Conservation (phyloP, 1,140 invertebrate genomes). For the Tyrophagus putrescentiae region DNA sequence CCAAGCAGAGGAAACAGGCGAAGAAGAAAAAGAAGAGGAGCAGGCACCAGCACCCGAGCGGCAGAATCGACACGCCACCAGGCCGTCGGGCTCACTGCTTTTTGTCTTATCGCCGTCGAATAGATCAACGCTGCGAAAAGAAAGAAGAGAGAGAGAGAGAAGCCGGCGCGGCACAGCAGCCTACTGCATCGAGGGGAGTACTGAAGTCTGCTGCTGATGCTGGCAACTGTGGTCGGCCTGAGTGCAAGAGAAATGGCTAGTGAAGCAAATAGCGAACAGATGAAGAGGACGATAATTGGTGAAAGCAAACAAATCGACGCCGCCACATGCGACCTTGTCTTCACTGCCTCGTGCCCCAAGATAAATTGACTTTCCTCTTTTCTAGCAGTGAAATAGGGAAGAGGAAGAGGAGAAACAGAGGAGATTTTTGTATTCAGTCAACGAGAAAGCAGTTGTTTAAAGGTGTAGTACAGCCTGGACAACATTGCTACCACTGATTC, state of each 20-base stretch:
- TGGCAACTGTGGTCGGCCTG: too few relatives aligned
- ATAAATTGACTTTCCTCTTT: constrained; percentile 10
- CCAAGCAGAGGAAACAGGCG: background rate
- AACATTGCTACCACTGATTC: too few relatives aligned
- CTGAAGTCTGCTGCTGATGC: too few relatives aligned
- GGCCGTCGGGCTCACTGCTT: background rate
- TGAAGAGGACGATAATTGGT: constrained; percentile 3
- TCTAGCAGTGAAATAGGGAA: too few relatives aligned
- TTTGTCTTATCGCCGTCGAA: constrained; percentile 10
- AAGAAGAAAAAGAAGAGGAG: background rate
- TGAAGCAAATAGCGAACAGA: background rate
- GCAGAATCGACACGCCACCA: background rate
- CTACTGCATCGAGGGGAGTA: too few relatives aligned
- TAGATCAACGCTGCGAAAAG: background rate
- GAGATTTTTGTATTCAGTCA: too few relatives aligned
- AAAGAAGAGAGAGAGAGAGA: too few relatives aligned
- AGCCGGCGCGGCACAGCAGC: too few relatives aligned
- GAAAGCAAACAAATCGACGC: background rate
- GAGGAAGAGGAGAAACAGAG: too few relatives aligned
- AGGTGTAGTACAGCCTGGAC: too few relatives aligned
- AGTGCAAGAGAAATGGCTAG: too few relatives aligned
- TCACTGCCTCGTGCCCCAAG: background rate
- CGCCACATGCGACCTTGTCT: background rate
- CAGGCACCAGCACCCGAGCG: background rate
- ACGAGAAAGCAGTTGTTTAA: too few relatives aligned